phyloP scores from a whole-genome alignment of 2,888 invertebrate genomes.

The Cabera pusaria region DNA sequence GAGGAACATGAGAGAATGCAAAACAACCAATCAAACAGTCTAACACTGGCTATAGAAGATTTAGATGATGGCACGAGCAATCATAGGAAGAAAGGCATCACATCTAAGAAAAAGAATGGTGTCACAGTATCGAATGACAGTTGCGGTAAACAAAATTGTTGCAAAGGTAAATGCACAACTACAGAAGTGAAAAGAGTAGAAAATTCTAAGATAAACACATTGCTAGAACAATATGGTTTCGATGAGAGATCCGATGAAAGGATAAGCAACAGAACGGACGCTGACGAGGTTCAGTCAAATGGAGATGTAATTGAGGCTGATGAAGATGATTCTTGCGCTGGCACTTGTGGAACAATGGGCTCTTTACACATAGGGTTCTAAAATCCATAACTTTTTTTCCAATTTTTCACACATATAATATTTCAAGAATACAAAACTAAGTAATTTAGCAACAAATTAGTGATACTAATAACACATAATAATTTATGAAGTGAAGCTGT shows the following conservation, averaged over 20 bases:
- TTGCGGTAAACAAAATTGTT: conserved; percentile 38
- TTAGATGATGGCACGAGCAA: conserved; percentile 44
- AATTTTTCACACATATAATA: too few relatives aligned
- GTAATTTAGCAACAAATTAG: too few relatives aligned
- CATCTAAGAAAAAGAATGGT: conserved; percentile 36
- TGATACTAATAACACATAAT: too few relatives aligned
- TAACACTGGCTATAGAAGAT: conserved; percentile 43
- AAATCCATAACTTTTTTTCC: too few relatives aligned
- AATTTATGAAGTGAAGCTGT: too few relatives aligned
- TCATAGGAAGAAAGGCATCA: conserved; percentile 36
- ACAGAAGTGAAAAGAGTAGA: conserved; percentile 33
- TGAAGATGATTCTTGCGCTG: conserved; percentile 57
- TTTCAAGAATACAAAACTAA: too few relatives aligned
- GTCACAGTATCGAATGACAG: conserved; percentile 11
- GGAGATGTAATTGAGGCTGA: conserved; percentile 39
- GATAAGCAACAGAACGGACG: conserved; percentile 15
- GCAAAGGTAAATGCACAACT: conserved; percentile 41
- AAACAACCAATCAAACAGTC: conserved; percentile 40
- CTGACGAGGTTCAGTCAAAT: conserved; percentile 24
- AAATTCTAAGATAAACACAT: conserved; percentile 51
- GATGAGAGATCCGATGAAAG: conserved; percentile 33
- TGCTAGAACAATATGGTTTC: conserved; percentile 56
- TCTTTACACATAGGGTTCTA: conserved; percentile 60
- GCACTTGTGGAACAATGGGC: conserved; percentile 58
- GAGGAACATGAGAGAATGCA: conserved; percentile 71